Conservation (phyloP, 2,888 invertebrate species). For the Mellilla xanthometata region DNA sequence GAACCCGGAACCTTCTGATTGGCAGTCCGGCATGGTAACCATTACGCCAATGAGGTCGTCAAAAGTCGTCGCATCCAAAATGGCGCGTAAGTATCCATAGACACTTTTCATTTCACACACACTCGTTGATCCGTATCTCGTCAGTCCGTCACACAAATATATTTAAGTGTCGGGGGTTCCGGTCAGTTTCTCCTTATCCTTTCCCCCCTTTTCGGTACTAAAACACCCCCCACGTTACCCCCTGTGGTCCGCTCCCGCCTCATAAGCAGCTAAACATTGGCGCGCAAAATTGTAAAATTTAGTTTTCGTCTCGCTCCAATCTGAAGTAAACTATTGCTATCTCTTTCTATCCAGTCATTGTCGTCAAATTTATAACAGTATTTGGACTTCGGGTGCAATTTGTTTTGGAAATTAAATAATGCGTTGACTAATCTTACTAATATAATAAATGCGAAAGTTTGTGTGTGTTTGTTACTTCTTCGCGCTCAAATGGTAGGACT, state of each 20-base stretch:
- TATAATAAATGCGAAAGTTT: too few species aligned
- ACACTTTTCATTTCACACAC: constrained; percentile 44
- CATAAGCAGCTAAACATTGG: constrained; percentile 77
- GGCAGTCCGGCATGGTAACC: too few species aligned
- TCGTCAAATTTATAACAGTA: constrained; percentile 75
- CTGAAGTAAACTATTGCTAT: constrained; percentile 54
- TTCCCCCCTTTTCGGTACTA: constrained; percentile 66
- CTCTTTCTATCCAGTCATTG: constrained; percentile 53
- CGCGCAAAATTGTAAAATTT: constrained; percentile 75
- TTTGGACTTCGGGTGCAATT: constrained; percentile 45
- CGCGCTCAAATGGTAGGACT: too few species aligned
- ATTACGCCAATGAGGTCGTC: too few species aligned
- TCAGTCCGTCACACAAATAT: constrained; percentile 66
- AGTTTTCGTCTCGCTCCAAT: constrained; percentile 66
- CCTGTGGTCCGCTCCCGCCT: constrained; percentile 44
- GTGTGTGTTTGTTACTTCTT: too few species aligned
- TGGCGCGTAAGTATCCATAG: too few species aligned
- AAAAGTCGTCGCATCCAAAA: too few species aligned
- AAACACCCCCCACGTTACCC: constrained; percentile 40
- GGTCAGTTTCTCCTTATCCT: constrained; percentile 72
- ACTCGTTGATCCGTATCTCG: constrained; percentile 62
- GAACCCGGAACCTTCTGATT: too few species aligned
- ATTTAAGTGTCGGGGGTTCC: constrained; percentile 73
- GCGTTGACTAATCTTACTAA: too few species aligned
- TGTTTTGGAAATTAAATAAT: constrained; percentile 58